Base-by-base conservation (phyloP, 1,140 invertebrate species). In the Lordiphosa collinella region DNA sequence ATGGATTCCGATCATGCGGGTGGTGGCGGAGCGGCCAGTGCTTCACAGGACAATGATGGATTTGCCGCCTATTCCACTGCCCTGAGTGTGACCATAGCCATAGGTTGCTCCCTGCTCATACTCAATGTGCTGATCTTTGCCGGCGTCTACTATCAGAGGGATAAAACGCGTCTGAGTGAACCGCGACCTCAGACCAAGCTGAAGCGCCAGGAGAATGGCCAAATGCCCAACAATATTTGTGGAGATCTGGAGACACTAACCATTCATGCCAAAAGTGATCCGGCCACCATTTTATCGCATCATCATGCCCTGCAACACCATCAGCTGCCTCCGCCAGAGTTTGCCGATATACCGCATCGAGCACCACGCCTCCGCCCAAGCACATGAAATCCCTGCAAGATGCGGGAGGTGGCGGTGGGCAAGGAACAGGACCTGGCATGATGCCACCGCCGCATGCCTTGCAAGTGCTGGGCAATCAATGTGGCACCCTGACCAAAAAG, bases 61-160 rank as follows among this genome's bases (percentile, higher is more conserved):
- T 96, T 96, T 72, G 94, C 95, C 0, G 94, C 95, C 1, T 97
- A 97, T 79, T 96, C 94, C 0, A 97, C 96, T 0, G 96, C 96
- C 1, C 89, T 98, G 2, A 96, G 95, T 80, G 94, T 98, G 0
- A 98, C 96, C 1, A 96, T 98, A 71, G 96, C 96, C 25, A 97
- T 98, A 51, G 97, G 97, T 6, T 97, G 96, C 74, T 96, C 95
- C 8, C 89, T 98, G 14, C 91, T 98, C 9, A 95, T 98, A 68
- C 90, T 98, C 10, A 98, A 98, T 86, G 94, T 98, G 0, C 90
- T 98, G 10, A 96, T 98, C 70, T 98, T 98, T 78, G 96, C 96
- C 32, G 96, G 96, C 3, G 95, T 98, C 0, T 98, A 97, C 78
- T 98, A 98, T 88, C 96, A 98, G 85, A 91, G 96, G 9, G 96